Conservation (phyloP, 2,888 invertebrate species). For the Eretmocerus hayati region DNA sequence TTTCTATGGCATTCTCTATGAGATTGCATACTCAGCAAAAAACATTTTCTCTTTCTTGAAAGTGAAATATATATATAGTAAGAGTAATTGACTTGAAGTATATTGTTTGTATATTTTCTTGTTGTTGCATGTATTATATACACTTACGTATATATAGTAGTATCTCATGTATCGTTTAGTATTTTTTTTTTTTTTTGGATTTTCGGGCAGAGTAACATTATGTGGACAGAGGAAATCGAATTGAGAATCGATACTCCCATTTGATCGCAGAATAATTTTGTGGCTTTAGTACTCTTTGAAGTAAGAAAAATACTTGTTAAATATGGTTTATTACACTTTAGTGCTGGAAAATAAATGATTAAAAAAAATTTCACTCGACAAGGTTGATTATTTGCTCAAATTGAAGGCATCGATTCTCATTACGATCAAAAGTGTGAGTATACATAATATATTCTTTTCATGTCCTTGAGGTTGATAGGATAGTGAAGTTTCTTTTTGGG, state of each 20-base stretch:
- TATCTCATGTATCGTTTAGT: slow-evolving; percentile 14
- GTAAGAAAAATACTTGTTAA: no score
- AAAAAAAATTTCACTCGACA: no score
- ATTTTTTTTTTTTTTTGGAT: slow-evolving; percentile 12
- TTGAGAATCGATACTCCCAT: slow-evolving; percentile 11
- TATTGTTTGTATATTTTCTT: slow-evolving; percentile 30
- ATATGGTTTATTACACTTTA: no score
- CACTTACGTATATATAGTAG: slow-evolving; percentile 15
- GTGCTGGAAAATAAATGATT: no score
- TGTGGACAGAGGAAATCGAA: slow-evolving; percentile 20
- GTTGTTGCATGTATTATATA: slow-evolving; percentile 24
- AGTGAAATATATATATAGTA: slow-evolving; percentile 30
- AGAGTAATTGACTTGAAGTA: slow-evolving; percentile 46
- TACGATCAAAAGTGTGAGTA: slow-evolving; percentile 15
- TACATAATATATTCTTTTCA: slow-evolving; percentile 13
- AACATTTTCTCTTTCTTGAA: slow-evolving; percentile 6
- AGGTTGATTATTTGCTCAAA: no score
- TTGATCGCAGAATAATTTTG: no score
- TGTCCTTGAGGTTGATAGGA: slow-evolving; percentile 15
- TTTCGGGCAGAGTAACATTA: slow-evolving; percentile 15
- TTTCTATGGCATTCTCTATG: neutral
- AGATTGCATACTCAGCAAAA: slow-evolving; percentile 33
- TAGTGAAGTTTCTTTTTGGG: slow-evolving; percentile 23
- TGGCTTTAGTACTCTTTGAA: no score
- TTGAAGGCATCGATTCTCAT: slow-evolving; percentile 10